Evolutionary conservation across 2,113 vertebrate species (phyloP).

Genomic region (Carassius gibelio): DNA sequence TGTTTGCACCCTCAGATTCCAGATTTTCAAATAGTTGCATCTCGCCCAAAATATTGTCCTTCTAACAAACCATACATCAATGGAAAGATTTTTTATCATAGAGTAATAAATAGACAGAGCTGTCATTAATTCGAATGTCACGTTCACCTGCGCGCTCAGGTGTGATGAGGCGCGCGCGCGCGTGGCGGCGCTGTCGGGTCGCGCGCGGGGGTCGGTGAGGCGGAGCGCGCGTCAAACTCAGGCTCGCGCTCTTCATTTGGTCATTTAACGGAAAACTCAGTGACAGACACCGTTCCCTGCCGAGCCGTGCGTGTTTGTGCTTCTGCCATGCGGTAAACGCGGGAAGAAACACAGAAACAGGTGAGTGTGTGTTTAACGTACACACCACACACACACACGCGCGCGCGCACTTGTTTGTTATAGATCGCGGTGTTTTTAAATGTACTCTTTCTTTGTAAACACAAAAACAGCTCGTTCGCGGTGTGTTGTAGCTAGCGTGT

Average conservation of each 20-base stretch:
- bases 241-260: background rate
- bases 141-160: slow-evolving; percentile 33
- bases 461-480: background rate
- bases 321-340: slow-evolving; percentile 24
- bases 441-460: background rate
- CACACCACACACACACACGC: background rate
- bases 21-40: too few relatives aligned
- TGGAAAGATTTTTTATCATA: too few relatives aligned
- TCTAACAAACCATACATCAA: too few relatives aligned
- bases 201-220: background rate
- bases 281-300: background rate
- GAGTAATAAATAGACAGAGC: background rate
- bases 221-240: slow-evolving; percentile 25
- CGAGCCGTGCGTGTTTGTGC: slow-evolving; percentile 4
- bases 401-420: too few relatives aligned
- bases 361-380: background rate
- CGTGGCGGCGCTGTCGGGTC: slow-evolving; percentile 12
- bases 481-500: background rate
- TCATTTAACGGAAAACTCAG: slow-evolving; percentile 22
- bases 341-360: background rate
- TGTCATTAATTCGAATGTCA: background rate
- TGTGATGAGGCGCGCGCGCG: slow-evolving; percentile 13
- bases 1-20: too few relatives aligned
- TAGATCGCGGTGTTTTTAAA: background rate
- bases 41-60: too few relatives aligned